These are phyloP conservation scores for Vanessa atalanta DNA, from an alignment of 1,140 invertebrate genomes.

Conservation along the genomic window DNA sequence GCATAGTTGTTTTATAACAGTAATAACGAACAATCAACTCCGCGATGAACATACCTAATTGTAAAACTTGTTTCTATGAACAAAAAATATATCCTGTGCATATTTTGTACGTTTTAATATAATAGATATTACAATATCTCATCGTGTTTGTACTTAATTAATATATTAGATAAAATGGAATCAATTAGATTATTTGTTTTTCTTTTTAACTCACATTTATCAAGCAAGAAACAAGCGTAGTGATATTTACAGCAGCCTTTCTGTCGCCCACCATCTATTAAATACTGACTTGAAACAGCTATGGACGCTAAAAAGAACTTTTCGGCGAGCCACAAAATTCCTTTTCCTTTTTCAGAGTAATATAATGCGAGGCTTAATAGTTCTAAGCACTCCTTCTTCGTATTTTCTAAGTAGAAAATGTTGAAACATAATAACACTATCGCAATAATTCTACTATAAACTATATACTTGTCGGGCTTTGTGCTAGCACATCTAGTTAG, in stretches of 20 bases:
- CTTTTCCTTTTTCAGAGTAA: conserved; percentile 76
- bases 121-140: too few species aligned
- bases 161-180: too few species aligned
- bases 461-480: too few species aligned
- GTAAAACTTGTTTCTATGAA: too few species aligned
- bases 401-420: conserved; percentile 61
- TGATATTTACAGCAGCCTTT: conserved; percentile 79
- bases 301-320: conserved; percentile 78
- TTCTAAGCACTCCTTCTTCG: conserved; percentile 63
- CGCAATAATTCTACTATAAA: too few species aligned
- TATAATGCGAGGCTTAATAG: conserved; percentile 73
- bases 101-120: too few species aligned
- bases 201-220: conserved; percentile 75
- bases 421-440: background rate
- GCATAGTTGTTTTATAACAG: too few species aligned
- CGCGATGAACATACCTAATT: too few species aligned
- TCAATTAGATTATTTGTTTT: background rate
- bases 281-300: conserved; percentile 64
- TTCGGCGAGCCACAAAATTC: conserved; percentile 83
- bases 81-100: too few species aligned
- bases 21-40: too few species aligned
- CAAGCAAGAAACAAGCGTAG: conserved; percentile 81
- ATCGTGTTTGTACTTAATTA: too few species aligned
- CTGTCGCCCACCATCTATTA: conserved; percentile 69
- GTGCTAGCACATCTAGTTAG: too few species aligned